Evolutionary conservation across 2,888 invertebrate species (phyloP).

Genomic region (Tetragonula carbonaria): DNA sequence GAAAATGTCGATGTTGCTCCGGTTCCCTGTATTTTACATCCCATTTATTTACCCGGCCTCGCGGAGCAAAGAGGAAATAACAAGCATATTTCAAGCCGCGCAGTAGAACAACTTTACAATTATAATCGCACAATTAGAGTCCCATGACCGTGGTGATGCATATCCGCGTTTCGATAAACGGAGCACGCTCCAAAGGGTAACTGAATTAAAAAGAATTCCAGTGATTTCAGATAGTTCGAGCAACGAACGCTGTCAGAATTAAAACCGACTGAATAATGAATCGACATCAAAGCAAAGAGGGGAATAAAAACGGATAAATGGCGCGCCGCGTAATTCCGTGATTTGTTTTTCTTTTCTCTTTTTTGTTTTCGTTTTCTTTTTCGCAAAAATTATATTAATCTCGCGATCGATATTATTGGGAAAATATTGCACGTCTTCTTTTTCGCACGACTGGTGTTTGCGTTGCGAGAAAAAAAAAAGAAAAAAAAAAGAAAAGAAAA

Average conservation of each 20-base stretch:
- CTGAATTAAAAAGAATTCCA: slow-evolving; percentile 39
- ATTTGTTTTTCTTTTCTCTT: not conserved
- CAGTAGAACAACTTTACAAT: slow-evolving; percentile 53
- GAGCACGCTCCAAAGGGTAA: slow-evolving; percentile 32
- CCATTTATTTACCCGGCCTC: slow-evolving; percentile 33
- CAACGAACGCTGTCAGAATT: slow-evolving; percentile 15
- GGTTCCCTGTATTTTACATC: slow-evolving; percentile 39
- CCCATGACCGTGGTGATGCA: slow-evolving; percentile 20
- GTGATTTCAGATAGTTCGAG: slow-evolving; percentile 21
- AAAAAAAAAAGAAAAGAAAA: too few species aligned
- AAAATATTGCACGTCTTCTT: too few species aligned
- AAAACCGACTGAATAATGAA: slow-evolving; percentile 15
- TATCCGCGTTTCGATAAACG: slow-evolving; percentile 36
- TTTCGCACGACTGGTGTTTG: too few species aligned
- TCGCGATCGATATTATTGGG: not conserved
- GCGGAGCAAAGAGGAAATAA: slow-evolving; percentile 45
- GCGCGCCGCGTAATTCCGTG: not conserved
- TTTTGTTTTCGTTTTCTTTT: too few species aligned
- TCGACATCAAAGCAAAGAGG: not conserved
- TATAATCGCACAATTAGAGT: slow-evolving; percentile 56
- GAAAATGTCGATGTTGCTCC: slow-evolving; percentile 9
- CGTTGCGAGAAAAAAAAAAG: too few species aligned
- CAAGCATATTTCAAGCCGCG: slow-evolving; percentile 43
- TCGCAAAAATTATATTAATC: not conserved
- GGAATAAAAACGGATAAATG: slow-evolving; percentile 1